Evolutionary conservation across 2,888 invertebrate genomes (phyloP), one percentile per base, ranked within the genome.

Genomic region (Smittia aterrima): DNA sequence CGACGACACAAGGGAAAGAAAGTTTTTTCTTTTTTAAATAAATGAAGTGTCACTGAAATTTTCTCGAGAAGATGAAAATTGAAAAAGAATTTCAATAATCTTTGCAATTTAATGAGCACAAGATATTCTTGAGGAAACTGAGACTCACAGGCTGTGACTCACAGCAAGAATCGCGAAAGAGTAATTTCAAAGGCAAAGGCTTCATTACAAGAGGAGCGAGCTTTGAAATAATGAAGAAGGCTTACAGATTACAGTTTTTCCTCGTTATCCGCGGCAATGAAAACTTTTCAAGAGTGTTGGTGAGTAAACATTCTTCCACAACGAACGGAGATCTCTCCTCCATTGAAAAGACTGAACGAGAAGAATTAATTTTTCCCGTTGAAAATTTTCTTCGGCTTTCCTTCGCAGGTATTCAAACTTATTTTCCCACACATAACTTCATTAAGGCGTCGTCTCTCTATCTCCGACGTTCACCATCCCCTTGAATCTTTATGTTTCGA

Each of bases 381-480:
- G 18, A 40, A 66, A 20, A 6, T 20, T 38, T 66, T 66, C 40
- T 40, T 18, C n/a, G 16, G 9, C 20, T 72, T 41, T 24, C 40
- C 11, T 38, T 27, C 16, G 47, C 67, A 72, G 58, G 62, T 62
- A 62, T 72, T 40, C 24, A 62, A 40, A 62, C 58, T 27, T 20
- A 72, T 72, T 72, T 62, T 72, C 72, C 72, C 72, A 40, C 62
- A 72, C 40, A 62, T 72, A 72, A 72, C 72, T 72, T 72, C 62
- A 72, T 72, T 72, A 72, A 72, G 18, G 13, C 7, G 7, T 47
- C 62, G 40, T 40, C 22, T 72, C 27, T 18, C 13, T 38, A 24
- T 41, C 1, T 22, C 58, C 20, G 22, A 20, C 27, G 68, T 68
- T 68, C 54, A 54, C 18, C 70, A 27, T 71, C 25, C 32, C n/a